Base-by-base conservation (phyloP, 1,140 invertebrate species). In the Neelides sp. region DNA sequence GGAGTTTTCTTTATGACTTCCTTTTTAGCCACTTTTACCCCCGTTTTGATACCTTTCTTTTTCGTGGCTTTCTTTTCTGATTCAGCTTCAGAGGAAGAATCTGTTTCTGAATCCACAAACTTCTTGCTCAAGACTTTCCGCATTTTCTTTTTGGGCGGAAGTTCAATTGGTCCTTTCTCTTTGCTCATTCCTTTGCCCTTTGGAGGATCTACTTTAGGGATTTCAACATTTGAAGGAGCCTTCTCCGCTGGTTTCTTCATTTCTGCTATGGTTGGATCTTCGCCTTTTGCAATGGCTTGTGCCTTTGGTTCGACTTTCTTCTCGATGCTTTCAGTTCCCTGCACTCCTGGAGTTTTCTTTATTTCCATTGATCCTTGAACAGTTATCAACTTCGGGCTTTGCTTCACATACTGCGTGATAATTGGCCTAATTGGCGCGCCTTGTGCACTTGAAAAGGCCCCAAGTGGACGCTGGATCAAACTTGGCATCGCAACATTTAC, bases 1-100 rank as follows among this genome's bases (percentile, higher is more conserved):
- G n/a, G n/a, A n/a, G n/a, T n/a, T n/a, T n/a, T n/a, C n/a, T 55
- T 64, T 8, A 63, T 45, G 43, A 66, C 64, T 53, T 66, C 65
- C 23, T 66, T 63, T 20, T 67, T 66, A 15, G 71, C 69, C 17
- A 59, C 56, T 30, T 64, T 71, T 61, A 62, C 73, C 57, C 66
- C 69, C 63, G 66, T 59, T 7, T 61, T 63, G 4, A 58, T 17
- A 36, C 41, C 63, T 58, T 4, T 27, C 28, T n/a, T 64, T 56
- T 56, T 59, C 52, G 40, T 40, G 54, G 17, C 34, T 24, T 48
- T 39, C 55, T 62, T 52, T 41, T 59, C 52, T 20, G 65, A 52
- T 2, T 52, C 15, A 22, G 58, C 41, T 34, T 44, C 43, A n/a
- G 27, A 35, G 10, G 50, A 30, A 1, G 32, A 43, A 48, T 53